Conservation (phyloP, 2,888 invertebrate species). For the Cosmia pyralina region DNA sequence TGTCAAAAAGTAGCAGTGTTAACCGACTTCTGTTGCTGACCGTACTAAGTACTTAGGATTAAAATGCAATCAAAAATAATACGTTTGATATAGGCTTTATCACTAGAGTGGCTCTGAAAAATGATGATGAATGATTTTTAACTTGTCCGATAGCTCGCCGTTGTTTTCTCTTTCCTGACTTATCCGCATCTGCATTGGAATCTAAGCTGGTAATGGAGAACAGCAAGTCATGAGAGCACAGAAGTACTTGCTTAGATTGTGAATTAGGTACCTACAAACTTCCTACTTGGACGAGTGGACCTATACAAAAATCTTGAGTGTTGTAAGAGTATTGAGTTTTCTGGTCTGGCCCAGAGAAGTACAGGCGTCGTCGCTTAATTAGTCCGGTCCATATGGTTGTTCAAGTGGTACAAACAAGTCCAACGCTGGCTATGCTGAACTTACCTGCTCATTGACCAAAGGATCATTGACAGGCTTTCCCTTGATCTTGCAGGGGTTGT, state of each 20-base stretch:
- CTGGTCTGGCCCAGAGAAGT: not conserved
- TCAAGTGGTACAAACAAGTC: too few species aligned
- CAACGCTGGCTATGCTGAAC: not conserved
- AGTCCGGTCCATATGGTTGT: too few species aligned
- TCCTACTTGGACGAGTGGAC: too few species aligned
- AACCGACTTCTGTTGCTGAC: too few species aligned
- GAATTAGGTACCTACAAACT: too few species aligned
- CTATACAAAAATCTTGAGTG: too few species aligned
- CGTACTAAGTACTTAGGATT: constrained; percentile 35
- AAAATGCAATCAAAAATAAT: constrained; percentile 20
- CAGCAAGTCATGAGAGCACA: not conserved
- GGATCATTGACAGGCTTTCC: constrained; percentile 76
- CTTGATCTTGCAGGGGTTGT: constrained; percentile 71
- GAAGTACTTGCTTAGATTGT: too few species aligned
- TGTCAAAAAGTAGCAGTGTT: too few species aligned
- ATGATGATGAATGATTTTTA: not conserved
- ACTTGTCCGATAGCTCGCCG: not conserved
- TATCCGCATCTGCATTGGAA: not conserved
- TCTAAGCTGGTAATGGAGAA: not conserved
- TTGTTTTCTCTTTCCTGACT: not conserved
- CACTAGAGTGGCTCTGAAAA: constrained; percentile 22
- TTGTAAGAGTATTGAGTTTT: too few species aligned
- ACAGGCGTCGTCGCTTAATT: not conserved
- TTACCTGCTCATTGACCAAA: constrained; percentile 77
- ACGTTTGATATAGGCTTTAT: constrained; percentile 17